These are phyloP conservation scores for Beris morrisii DNA, from an alignment of 2,888 invertebrate genomes.

Conservation along the genomic window DNA sequence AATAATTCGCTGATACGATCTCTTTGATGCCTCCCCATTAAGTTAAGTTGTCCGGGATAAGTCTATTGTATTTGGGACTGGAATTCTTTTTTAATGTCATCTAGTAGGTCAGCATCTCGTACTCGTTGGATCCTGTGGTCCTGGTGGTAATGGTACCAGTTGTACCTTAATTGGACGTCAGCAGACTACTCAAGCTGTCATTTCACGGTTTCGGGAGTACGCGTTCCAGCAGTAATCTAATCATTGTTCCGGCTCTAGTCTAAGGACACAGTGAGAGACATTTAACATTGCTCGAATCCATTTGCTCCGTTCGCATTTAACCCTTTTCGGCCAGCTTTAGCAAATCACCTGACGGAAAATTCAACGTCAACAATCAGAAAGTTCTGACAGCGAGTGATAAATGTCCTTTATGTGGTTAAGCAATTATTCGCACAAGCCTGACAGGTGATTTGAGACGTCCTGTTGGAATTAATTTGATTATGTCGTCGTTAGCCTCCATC, in stretches of 20 bases:
- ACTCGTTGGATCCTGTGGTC: not conserved
- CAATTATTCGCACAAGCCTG: conserved; percentile 35
- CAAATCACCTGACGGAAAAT: conserved; percentile 39
- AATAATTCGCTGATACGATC: conserved; percentile 39
- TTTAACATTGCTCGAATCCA: not conserved
- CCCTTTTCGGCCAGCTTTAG: not conserved
- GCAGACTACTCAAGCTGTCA: conserved; percentile 11
- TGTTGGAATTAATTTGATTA: conserved; percentile 31
- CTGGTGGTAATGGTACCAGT: not conserved
- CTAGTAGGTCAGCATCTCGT: conserved; percentile 14
- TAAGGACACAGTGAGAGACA: conserved; percentile 16
- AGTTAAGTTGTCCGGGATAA: conserved; percentile 36
- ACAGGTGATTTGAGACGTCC: conserved; percentile 38
- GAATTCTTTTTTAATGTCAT: conserved; percentile 7
- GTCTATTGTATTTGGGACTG: conserved; percentile 8
- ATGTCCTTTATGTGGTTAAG: conserved; percentile 34
- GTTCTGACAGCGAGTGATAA: conserved; percentile 37
- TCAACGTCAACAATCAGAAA: conserved; percentile 37
- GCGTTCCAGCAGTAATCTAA: conserved; percentile 14
- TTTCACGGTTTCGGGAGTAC: conserved; percentile 16
- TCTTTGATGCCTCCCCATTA: conserved; percentile 37
- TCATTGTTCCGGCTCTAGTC: not conserved
- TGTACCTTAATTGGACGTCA: conserved; percentile 28
- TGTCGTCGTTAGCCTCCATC: conserved; percentile 15
- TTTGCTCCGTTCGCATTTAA: not conserved